Conservation (phyloP, 2,113 vertebrate genomes). For the western clawed frog (Xenopus tropicalis) region UCB_Xtro_10.0 CM004447.2:534501-535000, state of each 20-base stretch:
- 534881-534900: constrained; percentile 40
- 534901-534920: not conserved
- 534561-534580: no score
- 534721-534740: constrained; percentile 95
- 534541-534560: no score
- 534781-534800: constrained; percentile 84
- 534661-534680: no score
- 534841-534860: constrained; percentile 96
- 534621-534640: not conserved
- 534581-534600: not conserved
- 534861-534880: constrained; percentile 87
- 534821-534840: constrained; percentile 95
- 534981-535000: no score
- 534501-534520: no score
- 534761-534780: constrained; percentile 75
- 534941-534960: no score
- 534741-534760: constrained; percentile 72
- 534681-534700: constrained; percentile 78
- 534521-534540: not conserved
- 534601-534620: not conserved
- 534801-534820: constrained; percentile 85
- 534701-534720: constrained; percentile 88
- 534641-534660: not conserved
- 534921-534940: no score
- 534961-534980: no score